Percentiles rank a stretch among this genome's conserved stretches.
Conservation (phyloP, 2,797 vertebrate genomes). For the Lutjanus campechanus region DNA sequence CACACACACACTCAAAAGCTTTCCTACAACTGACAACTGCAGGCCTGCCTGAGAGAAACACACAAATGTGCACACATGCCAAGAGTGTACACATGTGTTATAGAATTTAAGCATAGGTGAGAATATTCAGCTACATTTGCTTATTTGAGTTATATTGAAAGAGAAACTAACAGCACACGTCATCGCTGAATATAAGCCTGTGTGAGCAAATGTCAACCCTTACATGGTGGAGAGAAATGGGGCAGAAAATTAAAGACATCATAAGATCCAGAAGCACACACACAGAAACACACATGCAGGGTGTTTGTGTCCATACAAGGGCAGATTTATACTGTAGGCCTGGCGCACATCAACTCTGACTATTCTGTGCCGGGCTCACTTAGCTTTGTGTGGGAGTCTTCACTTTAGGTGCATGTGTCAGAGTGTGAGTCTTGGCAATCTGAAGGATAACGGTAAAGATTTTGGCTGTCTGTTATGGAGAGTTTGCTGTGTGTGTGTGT, state of each 20-base stretch:
- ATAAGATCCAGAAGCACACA: slow-evolving; percentile 59
- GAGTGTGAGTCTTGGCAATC: slow-evolving; percentile 44
- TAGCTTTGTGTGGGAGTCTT: slow-evolving; percentile 38
- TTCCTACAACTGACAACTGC: slow-evolving; percentile 33
- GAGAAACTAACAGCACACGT: slow-evolving; percentile 16
- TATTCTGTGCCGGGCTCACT: slow-evolving; percentile 30
- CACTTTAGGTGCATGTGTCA: slow-evolving; percentile 32
- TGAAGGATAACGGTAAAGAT: slow-evolving; percentile 17
- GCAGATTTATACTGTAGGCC: slow-evolving; percentile 69
- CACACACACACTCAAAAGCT: slow-evolving; percentile 41
- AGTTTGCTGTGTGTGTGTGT: slow-evolving; percentile 2
- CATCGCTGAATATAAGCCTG: slow-evolving; percentile 38
- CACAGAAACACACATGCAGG: slow-evolving; percentile 19
- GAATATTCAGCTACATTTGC: not conserved
- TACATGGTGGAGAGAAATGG: slow-evolving; percentile 68
- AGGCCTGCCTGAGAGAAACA: slow-evolving; percentile 21
- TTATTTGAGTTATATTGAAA: not conserved
- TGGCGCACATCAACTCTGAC: slow-evolving; percentile 63
- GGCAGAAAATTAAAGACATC: slow-evolving; percentile 79
- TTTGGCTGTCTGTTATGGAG: slow-evolving; percentile 13
- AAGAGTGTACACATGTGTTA: slow-evolving; percentile 3
- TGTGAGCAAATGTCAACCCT: slow-evolving; percentile 58
- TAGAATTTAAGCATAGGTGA: not conserved
- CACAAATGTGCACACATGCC: slow-evolving; percentile 5
- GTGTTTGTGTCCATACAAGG: slow-evolving; percentile 82